Evolutionary conservation across 2,113 vertebrate genomes (phyloP).

Genomic region (Ardeotis arabs): DNA sequence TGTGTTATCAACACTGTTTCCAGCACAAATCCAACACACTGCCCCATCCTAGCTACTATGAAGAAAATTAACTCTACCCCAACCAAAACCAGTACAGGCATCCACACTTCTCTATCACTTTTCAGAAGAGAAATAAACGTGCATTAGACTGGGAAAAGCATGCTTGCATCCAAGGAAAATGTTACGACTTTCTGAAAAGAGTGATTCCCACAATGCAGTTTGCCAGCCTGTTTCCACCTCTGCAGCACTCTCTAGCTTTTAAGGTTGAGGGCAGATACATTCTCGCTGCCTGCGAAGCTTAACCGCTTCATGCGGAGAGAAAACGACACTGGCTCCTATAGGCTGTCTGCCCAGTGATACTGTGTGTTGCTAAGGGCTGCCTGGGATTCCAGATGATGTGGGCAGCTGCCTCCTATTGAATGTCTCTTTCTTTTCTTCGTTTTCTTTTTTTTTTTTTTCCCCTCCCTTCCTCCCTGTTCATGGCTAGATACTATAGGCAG

Average conservation of each 20-base stretch:
- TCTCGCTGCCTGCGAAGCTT: background rate
- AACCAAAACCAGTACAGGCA: too few species aligned
- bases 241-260: background rate
- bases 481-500: background rate
- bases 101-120: background rate
- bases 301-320: background rate
- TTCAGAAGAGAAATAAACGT: background rate
- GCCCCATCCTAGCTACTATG: too few species aligned
- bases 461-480: fast-evolving
- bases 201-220: background rate
- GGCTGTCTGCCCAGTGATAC: background rate
- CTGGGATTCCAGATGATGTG: background rate
- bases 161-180: background rate
- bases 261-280: background rate
- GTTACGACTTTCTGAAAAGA: background rate
- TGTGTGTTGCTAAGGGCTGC: slow-evolving; percentile 7
- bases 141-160: background rate
- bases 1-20: too few species aligned
- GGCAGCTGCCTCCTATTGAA: background rate
- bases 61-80: too few species aligned
- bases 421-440: background rate
- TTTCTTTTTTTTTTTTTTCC: background rate
- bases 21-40: too few species aligned
- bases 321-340: fast-evolving
- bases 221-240: background rate